phyloP scores from a whole-genome alignment of 1,140 invertebrate genomes.

The Dysdera silvatica region DNA sequence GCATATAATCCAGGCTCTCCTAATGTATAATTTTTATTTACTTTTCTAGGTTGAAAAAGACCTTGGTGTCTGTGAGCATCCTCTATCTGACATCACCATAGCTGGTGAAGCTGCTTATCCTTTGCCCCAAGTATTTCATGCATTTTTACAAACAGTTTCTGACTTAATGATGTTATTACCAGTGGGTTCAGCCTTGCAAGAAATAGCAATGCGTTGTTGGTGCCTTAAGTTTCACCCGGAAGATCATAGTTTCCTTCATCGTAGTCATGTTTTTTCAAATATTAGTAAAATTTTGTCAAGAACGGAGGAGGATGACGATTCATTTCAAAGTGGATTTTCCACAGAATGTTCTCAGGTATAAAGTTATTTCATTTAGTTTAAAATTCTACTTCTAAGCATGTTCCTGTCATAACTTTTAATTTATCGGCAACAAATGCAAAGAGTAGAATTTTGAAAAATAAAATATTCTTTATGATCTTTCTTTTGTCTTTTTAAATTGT shows the following conservation, averaged over 20 bases:
- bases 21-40: background rate
- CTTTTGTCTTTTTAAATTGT: too few relatives aligned
- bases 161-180: conserved; percentile 85
- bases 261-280: conserved; percentile 88
- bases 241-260: conserved; percentile 88
- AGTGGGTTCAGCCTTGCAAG: conserved; percentile 73
- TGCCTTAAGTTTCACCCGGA: conserved; percentile 75
- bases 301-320: conserved; percentile 63
- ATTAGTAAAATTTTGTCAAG: conserved; percentile 92
- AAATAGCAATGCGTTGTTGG: conserved; percentile 90
- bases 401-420: background rate
- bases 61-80: conserved; percentile 64
- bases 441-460: too few relatives aligned
- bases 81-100: conserved; percentile 66
- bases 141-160: conserved; percentile 79
- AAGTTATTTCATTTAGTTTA: background rate
- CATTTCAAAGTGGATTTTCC: background rate
- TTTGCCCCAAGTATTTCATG: conserved; percentile 74
- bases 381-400: background rate
- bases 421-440: too few relatives aligned
- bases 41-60: conserved; percentile 32
- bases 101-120: conserved; percentile 70
- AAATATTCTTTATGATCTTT: too few relatives aligned
- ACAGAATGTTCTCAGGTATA: conserved; percentile 11
- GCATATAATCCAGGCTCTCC: too few relatives aligned